Evolutionary conservation across 2,888 invertebrate species (phyloP).

Genomic region (Thysanoteuthis rhombus): DNA sequence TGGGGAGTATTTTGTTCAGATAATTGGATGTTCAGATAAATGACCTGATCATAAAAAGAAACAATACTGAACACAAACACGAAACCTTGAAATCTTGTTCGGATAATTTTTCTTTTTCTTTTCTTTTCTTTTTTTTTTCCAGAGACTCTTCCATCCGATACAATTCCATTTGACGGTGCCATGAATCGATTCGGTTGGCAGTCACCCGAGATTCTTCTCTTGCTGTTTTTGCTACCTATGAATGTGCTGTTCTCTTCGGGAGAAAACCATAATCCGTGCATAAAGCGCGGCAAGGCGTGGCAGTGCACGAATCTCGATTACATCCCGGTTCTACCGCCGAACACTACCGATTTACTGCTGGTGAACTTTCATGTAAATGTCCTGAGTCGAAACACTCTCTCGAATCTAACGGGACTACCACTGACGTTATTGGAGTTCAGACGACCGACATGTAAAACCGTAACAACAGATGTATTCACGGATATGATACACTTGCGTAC

Average conservation of each 20-base stretch:
- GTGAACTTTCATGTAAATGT: not conserved
- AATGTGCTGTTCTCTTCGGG: not conserved
- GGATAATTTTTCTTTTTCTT: too few species aligned
- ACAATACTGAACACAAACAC: too few species aligned
- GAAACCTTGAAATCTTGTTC: too few species aligned
- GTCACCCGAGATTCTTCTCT: not conserved
- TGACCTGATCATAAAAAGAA: too few species aligned
- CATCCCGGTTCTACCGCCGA: not conserved
- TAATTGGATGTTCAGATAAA: too few species aligned
- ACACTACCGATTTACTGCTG: not conserved
- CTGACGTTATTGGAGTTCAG: not conserved
- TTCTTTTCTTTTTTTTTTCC: too few species aligned
- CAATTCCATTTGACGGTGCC: not conserved
- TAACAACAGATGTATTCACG: not conserved
- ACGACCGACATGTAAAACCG: not conserved
- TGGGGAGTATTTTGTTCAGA: too few species aligned
- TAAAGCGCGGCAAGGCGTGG: not conserved
- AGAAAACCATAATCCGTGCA: not conserved
- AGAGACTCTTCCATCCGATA: not conserved
- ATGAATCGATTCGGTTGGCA: not conserved
- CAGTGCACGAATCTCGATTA: not conserved
- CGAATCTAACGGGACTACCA: not conserved
- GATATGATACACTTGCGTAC: not conserved
- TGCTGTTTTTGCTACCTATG: not conserved
- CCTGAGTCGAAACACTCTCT: not conserved